Percentiles rank a stretch among this genome's conserved stretches.
Evolutionary conservation across 2,113 vertebrate genomes (phyloP).

Genomic region (Vulpes ferrilata): DNA sequence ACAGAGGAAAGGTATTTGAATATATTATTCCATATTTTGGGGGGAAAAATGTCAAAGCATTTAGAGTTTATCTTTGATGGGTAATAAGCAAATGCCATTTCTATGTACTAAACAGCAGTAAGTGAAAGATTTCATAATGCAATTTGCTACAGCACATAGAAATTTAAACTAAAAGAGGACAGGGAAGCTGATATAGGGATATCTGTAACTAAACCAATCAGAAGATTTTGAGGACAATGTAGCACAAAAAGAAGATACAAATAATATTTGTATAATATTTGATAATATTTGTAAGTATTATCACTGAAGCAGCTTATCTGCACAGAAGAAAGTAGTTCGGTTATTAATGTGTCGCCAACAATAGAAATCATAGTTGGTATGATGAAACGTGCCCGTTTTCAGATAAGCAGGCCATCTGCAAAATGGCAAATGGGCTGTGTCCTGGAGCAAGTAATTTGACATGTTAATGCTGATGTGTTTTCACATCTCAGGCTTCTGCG

Average conservation of each 20-base stretch:
- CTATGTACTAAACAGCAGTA: slow-evolving; percentile 42
- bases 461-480: background rate
- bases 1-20: slow-evolving; percentile 8
- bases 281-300: slow-evolving; percentile 42
- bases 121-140: slow-evolving; percentile 58
- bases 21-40: background rate
- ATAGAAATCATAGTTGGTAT: background rate
- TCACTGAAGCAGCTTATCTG: background rate
- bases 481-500: background rate
- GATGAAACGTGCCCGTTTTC: background rate
- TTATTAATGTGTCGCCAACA: slow-evolving; percentile 28
- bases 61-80: slow-evolving; percentile 59
- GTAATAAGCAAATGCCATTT: slow-evolving; percentile 68
- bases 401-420: background rate
- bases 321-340: background rate
- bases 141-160: slow-evolving; percentile 34
- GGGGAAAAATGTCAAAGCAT: background rate
- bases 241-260: slow-evolving; percentile 41
- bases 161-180: slow-evolving; percentile 59
- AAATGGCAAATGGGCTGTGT: background rate
- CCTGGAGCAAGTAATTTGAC: background rate
- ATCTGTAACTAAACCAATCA: slow-evolving; percentile 15
- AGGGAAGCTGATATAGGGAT: background rate
- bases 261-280: slow-evolving; percentile 6
- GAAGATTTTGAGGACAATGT: slow-evolving; percentile 4